phyloP scores from a whole-genome alignment of 2,113 vertebrate genomes.

The Abramis brama region DNA sequence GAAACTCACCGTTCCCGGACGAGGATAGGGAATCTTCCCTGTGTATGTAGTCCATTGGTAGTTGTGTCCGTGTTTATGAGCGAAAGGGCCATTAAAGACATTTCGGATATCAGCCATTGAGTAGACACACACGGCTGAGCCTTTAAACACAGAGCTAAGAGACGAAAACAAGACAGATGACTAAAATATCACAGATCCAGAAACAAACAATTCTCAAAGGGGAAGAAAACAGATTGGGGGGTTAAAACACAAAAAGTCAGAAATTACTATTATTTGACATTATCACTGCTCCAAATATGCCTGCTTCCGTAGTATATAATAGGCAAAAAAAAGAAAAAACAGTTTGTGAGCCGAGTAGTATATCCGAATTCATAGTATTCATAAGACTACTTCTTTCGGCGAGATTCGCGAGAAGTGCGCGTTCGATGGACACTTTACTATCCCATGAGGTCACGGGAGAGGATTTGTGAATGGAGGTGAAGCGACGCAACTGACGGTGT shows the following conservation, averaged over 20 bases:
- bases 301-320: no score
- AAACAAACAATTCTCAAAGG: not conserved
- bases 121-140: slow-evolving; percentile 85
- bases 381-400: no score
- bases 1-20: slow-evolving; percentile 81
- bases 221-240: no score
- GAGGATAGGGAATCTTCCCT: slow-evolving; percentile 84
- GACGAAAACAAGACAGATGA: not conserved
- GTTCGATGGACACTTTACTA: no score
- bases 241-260: not conserved
- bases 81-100: slow-evolving; percentile 85
- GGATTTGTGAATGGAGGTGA: no score
- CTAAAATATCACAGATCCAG: not conserved
- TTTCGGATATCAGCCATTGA: slow-evolving; percentile 85
- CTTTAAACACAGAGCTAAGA: slow-evolving; percentile 82
- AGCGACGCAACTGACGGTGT: no score
- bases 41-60: slow-evolving; percentile 84
- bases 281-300: no score
- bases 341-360: no score
- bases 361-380: no score
- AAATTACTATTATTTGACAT: not conserved
- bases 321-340: no score
- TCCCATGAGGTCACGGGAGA: no score
- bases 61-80: slow-evolving; percentile 85
- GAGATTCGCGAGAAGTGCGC: no score